These are phyloP conservation scores for Papilio protenor DNA, from an alignment of 2,888 invertebrate genomes.

Conservation along the genomic window DNA sequence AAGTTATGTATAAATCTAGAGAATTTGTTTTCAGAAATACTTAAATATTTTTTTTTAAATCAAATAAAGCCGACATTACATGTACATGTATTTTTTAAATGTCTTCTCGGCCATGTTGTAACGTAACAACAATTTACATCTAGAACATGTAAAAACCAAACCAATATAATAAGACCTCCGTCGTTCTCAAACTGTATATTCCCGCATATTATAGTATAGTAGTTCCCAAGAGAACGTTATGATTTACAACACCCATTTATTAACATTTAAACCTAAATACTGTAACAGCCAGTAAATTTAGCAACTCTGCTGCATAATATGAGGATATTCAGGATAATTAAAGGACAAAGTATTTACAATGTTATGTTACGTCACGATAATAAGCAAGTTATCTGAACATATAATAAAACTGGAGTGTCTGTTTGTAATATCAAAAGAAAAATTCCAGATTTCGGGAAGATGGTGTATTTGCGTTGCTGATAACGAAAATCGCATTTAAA, in stretches of 20 bases:
- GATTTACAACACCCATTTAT: constrained; percentile 22
- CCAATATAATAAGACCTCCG: constrained; percentile 3
- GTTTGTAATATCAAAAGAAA: too few species aligned
- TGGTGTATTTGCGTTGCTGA: too few species aligned
- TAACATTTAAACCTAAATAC: constrained; percentile 22
- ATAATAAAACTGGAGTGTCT: too few species aligned
- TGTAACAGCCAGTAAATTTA: constrained; percentile 13
- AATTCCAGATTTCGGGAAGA: too few species aligned
- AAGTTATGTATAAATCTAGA: not conserved
- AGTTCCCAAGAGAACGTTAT: constrained; percentile 11
- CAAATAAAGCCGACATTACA: not conserved
- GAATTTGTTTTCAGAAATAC: too few species aligned
- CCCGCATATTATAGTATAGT: constrained; percentile 8
- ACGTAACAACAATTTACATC: not conserved
- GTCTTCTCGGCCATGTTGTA: too few species aligned
- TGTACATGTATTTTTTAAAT: too few species aligned
- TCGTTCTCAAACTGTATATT: not conserved
- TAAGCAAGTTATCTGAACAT: too few species aligned
- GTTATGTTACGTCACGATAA: not conserved
- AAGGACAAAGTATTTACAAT: not conserved
- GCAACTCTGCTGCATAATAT: not conserved
- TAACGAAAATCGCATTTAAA: too few species aligned
- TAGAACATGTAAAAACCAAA: not conserved
- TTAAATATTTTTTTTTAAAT: not conserved
- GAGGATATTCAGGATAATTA: not conserved